Evolutionary conservation across 2,797 vertebrate genomes (phyloP).

Genomic region (Columba guinea): DNA sequence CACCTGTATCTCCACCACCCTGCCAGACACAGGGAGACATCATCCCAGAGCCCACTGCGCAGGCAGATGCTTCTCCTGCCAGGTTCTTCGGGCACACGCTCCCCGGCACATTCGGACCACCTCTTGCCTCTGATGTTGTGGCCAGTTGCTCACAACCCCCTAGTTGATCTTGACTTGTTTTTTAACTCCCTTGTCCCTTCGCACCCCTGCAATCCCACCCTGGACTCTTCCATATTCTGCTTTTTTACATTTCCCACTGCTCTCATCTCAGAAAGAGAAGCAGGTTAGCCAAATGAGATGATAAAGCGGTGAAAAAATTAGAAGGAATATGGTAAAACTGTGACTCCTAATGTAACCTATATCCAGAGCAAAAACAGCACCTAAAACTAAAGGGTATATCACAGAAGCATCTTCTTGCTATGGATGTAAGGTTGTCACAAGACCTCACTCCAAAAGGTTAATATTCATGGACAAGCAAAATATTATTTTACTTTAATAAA

Average conservation of each 20-base stretch:
- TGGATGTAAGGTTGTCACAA: background rate
- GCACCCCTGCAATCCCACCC: background rate
- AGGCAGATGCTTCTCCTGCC: background rate
- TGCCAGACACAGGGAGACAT: background rate
- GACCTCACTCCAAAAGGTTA: background rate
- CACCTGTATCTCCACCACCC: rapidly evolving
- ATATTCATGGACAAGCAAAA: background rate
- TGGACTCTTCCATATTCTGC: background rate
- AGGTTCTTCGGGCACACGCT: background rate
- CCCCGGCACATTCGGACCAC: rapidly evolving
- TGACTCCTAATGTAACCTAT: background rate
- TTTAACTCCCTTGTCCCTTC: background rate
- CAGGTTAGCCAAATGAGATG: background rate
- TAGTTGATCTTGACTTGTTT: background rate
- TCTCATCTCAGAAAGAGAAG: background rate
- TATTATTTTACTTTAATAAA: background rate
- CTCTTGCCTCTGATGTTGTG: background rate
- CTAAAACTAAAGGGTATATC: background rate
- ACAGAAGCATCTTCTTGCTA: background rate
- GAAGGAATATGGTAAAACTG: background rate
- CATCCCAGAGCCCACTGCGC: background rate
- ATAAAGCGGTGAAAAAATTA: background rate
- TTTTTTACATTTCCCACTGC: background rate
- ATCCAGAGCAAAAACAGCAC: background rate
- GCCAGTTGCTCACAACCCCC: background rate